These are phyloP conservation scores for Meloidogyne floridensis DNA, from an alignment of 1,140 invertebrate genomes.

Conservation along the genomic window DNA sequence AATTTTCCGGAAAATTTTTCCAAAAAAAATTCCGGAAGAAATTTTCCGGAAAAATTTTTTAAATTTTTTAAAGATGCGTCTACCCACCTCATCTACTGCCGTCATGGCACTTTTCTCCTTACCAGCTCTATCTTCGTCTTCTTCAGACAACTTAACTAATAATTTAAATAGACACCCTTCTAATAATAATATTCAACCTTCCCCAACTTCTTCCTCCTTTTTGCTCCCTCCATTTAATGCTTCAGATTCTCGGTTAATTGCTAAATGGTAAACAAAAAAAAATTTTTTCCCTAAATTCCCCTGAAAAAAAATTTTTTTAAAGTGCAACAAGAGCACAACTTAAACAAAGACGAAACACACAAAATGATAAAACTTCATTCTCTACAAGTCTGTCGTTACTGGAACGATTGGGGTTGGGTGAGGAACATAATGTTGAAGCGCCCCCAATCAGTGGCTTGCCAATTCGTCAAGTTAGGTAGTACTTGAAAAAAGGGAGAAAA, in stretches of 20 bases:
- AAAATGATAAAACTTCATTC: neutral
- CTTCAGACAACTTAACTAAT: constrained; percentile 3
- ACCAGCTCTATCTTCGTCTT: neutral
- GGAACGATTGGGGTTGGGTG: constrained; percentile 14
- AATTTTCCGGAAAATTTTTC: too few relatives aligned
- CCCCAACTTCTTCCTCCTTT: neutral
- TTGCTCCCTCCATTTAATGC: constrained; percentile 3
- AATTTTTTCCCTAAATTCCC: neutral
- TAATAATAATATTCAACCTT: constrained; percentile 5
- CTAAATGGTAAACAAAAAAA: neutral
- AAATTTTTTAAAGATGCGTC: neutral
- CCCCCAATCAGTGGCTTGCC: constrained; percentile 19
- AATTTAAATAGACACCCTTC: constrained; percentile 8
- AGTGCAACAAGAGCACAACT: constrained; percentile 22
- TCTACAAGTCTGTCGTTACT: constrained; percentile 13
- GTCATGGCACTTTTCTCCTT: neutral
- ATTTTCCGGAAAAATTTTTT: too few relatives aligned
- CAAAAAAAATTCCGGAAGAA: too few relatives aligned
- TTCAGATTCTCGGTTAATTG: neutral
- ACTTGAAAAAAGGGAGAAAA: neutral
- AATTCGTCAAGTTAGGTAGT: constrained; percentile 25
- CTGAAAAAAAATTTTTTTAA: neutral
- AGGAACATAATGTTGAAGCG: neutral
- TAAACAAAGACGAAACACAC: constrained; percentile 20
- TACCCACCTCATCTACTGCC: neutral